Base-by-base conservation (phyloP, 2,797 vertebrate species). In the Lepilemur ruficaudatus region DNA sequence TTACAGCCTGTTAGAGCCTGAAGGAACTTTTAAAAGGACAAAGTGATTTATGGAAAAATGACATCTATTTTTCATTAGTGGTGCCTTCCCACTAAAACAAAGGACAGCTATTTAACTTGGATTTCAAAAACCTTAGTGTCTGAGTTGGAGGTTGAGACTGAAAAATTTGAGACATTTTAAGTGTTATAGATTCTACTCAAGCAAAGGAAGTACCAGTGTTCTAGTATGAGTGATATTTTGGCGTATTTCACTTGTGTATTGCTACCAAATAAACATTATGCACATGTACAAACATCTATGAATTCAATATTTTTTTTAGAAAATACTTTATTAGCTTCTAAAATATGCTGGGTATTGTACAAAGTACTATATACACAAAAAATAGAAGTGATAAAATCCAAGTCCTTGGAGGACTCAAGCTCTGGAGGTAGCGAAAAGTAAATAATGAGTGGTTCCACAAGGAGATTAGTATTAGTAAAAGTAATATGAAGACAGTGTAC, bases 71-170 rank as follows among this genome's bases (percentile, higher is more conserved):
- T 97, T 91, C 35, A 87, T 88, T 75, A 93, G 55, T 50, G 15
- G 4, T 80, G 38, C 35, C 50, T 96, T 87, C 43, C 18, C 84
- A 70, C 46, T 72, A 89, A 94, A 93, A 67, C 9, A 83, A 97
- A 95, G 92, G 93, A 61, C 43, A 69, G 63, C 82, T 59, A 61
- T 94, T 94, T 89, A 95, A 94, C 63, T 87, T 55, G 76, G 15
- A 65, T 83, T 83, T 92, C 89, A 92, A 41, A 41, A 72, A 72
- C 38, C 22, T 55, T 70, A 83, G 30, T 38, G 70, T 88, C 30
- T 72, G 35, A 72, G 14, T 57, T 70, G 22, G 38, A 72, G 52
- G 70, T 22, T 94, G 87, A 63, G 81, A 61, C 18, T 83, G 59
- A 96, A 92, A 84, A 92, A 22, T 78, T 80, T 89, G 76, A 87